These are phyloP conservation scores for Temnothorax longispinosus DNA, from an alignment of 1,140 invertebrate species.

Conservation along the genomic window DNA sequence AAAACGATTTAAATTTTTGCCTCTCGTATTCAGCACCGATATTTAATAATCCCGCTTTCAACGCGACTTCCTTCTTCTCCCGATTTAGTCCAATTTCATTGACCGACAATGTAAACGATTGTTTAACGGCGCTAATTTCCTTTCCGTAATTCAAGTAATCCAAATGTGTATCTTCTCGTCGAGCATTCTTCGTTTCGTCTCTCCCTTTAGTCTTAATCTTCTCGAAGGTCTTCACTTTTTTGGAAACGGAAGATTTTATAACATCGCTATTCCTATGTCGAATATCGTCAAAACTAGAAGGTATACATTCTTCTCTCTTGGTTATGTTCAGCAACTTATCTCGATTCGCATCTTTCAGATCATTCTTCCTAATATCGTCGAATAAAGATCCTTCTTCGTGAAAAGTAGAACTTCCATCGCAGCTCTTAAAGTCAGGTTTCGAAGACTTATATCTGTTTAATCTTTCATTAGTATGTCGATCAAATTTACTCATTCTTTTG, in stretches of 20 bases:
- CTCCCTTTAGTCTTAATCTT: not conserved
- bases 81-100: not conserved
- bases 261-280: not conserved
- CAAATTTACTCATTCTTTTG: not conserved
- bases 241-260: slow-evolving; percentile 9
- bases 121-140: not conserved
- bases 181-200: not conserved
- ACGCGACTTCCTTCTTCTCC: not conserved
- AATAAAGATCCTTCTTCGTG: not conserved
- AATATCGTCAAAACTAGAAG: not conserved
- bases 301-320: not conserved
- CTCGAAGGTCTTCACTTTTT: slow-evolving; percentile 25
- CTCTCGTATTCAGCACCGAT: not conserved
- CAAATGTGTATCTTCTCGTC: not conserved
- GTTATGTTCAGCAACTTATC: not conserved
- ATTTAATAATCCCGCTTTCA: not conserved
- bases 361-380: not conserved
- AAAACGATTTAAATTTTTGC: not conserved
- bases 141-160: not conserved
- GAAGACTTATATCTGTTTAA: not conserved
- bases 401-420: not conserved
- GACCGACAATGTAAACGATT: not conserved
- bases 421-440: not conserved
- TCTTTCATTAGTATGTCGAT: slow-evolving; percentile 14
- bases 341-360: not conserved